phyloP scores from a whole-genome alignment of 2,888 invertebrate genomes.

The Acanthosepion pharaonis region DNA sequence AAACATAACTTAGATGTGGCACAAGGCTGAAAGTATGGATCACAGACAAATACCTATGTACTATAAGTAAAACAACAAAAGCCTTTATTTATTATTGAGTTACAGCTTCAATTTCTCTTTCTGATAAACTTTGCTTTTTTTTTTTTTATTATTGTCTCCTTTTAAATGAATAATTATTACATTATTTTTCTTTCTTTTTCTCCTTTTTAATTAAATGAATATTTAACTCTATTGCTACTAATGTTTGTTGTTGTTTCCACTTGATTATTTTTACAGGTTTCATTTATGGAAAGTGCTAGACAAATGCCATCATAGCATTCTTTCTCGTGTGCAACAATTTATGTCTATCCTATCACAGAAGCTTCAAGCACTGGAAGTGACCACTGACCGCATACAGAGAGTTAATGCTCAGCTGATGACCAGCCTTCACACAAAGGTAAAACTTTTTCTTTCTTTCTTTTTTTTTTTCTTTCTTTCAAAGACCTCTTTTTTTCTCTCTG shows the following conservation, averaged over 20 bases:
- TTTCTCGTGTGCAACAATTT: conserved; percentile 51
- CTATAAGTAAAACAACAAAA: not conserved
- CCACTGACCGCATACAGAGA: conserved; percentile 49
- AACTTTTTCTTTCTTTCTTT: not conserved
- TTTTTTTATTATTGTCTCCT: no score
- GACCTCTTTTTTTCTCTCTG: no score
- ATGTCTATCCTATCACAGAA: conserved; percentile 50
- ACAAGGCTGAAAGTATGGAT: no score
- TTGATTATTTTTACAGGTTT: conserved; percentile 13
- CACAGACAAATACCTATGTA: no score
- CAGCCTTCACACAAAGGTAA: conserved; percentile 56
- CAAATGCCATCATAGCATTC: conserved; percentile 50
- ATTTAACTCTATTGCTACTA: no score
- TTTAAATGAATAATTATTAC: not conserved
- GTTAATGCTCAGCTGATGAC: conserved; percentile 52
- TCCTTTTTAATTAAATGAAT: not conserved
- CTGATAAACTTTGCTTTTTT: not conserved
- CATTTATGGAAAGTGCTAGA: conserved; percentile 56
- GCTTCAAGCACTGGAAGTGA: conserved; percentile 51
- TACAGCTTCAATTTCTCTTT: not conserved
- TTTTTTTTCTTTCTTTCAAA: no score
- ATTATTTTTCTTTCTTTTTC: not conserved
- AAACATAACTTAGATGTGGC: no score
- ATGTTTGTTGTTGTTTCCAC: not conserved
- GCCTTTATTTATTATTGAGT: not conserved